A percentile compares a stretch with the other conserved stretches of the same genome.
phyloP scores from a whole-genome alignment of 2,888 invertebrate genomes.

The Meiosimyza platycephala region DNA sequence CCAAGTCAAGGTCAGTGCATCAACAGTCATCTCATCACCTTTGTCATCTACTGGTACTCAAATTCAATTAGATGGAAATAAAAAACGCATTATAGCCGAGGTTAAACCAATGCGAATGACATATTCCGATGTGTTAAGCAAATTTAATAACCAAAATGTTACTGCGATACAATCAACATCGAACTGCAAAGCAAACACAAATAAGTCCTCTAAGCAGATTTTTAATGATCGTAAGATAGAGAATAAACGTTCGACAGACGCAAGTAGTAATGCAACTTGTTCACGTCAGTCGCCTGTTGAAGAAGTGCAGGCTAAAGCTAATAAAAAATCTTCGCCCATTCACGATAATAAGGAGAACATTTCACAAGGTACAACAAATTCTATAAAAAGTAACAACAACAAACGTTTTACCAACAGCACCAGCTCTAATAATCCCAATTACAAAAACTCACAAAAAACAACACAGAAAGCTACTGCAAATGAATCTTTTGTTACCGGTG shows the following conservation, averaged over 20 bases:
- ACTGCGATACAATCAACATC: constrained; percentile 47
- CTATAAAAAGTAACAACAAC: background rate
- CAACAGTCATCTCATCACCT: constrained; percentile 22
- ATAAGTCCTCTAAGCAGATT: constrained; percentile 14
- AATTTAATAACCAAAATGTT: constrained; percentile 70
- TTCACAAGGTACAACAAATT: background rate
- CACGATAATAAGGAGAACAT: constrained; percentile 26
- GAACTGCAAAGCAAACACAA: constrained; percentile 23
- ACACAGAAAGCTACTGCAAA: constrained; percentile 24
- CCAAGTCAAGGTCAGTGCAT: constrained; percentile 16
- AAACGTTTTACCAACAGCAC: background rate
- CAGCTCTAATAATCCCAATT: constrained; percentile 6
- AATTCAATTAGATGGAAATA: constrained; percentile 52
- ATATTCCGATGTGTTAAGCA: constrained; percentile 86
- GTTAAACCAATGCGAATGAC: constrained; percentile 89
- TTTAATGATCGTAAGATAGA: constrained; percentile 35
- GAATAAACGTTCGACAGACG: constrained; percentile 33
- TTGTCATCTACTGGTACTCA: constrained; percentile 3
- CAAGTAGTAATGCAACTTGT: constrained; percentile 32
- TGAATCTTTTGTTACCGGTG: constrained; percentile 29
- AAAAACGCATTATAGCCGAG: constrained; percentile 80
- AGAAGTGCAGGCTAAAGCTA: constrained; percentile 8
- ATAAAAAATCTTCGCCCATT: constrained; percentile 22
- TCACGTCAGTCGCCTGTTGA: constrained; percentile 20
- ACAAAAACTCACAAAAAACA: constrained; percentile 2